phyloP scores from a whole-genome alignment of 2,113 vertebrate genomes.

The Ophiodon elongatus region DNA sequence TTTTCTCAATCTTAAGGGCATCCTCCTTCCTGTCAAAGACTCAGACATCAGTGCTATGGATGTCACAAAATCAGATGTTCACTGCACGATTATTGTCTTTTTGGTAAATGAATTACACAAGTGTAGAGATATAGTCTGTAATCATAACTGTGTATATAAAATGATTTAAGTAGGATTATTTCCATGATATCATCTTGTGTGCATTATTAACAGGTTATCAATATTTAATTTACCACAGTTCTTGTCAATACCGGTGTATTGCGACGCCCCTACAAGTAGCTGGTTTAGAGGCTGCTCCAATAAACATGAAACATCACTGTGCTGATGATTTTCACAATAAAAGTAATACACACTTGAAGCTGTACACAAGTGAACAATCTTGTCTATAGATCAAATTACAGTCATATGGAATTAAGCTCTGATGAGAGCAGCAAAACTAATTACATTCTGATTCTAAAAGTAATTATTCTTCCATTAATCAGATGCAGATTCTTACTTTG shows the following conservation, averaged over 20 bases:
- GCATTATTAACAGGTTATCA: background rate
- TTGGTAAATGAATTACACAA: too few species aligned
- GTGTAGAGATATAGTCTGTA: too few species aligned
- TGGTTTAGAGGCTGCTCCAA: background rate
- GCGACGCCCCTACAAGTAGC: background rate
- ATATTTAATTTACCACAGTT: background rate
- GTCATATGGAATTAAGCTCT: background rate
- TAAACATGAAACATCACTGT: background rate
- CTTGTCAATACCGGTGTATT: too few species aligned
- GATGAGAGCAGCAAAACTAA: background rate
- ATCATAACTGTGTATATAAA: too few species aligned
- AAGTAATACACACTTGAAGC: background rate
- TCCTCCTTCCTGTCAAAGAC: background rate
- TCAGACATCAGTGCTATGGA: background rate
- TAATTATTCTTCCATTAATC: conserved; percentile 9
- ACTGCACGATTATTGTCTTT: too few species aligned
- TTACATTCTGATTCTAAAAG: background rate
- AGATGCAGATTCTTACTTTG: background rate
- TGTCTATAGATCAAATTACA: background rate
- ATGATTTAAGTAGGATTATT: background rate
- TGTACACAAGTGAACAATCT: background rate
- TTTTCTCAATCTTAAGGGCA: too few species aligned
- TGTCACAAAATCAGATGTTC: too few species aligned
- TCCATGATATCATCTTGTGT: background rate
- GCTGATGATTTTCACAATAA: conserved; percentile 1